These are phyloP conservation scores for Grallaria varia DNA, from an alignment of 2,113 vertebrate genomes.

Conservation along the genomic window DNA sequence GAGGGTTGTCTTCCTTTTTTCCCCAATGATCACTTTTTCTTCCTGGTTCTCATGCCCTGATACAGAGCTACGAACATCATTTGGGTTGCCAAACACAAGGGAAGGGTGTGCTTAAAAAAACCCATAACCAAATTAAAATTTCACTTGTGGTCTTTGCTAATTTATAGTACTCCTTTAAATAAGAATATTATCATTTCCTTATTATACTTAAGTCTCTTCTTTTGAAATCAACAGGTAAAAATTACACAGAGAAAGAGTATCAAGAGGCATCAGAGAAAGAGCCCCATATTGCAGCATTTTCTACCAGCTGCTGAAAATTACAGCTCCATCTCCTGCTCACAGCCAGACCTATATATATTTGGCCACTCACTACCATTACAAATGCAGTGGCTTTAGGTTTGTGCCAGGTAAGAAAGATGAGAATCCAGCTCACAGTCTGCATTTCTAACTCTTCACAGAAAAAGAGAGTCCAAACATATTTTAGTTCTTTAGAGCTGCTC, in stretches of 20 bases:
- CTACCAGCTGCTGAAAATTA: neutral
- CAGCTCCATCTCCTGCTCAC: slow-evolving; percentile 22
- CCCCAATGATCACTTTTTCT: neutral
- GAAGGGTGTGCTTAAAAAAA: neutral
- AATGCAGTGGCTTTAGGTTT: neutral
- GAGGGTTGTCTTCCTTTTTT: neutral
- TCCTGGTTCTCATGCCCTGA: neutral
- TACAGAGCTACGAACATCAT: neutral
- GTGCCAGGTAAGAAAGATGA: slow-evolving; percentile 42
- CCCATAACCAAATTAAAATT: neutral
- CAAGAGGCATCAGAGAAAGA: neutral
- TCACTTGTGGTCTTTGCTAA: neutral
- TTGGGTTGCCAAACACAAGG: neutral
- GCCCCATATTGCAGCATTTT: neutral
- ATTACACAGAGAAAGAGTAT: neutral
- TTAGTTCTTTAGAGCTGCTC: slow-evolving; percentile 34
- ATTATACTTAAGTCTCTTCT: neutral
- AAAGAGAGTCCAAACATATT: neutral
- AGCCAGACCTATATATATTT: neutral
- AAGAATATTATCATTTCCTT: neutral
- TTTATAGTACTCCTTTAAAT: neutral
- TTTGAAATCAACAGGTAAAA: slow-evolving; percentile 6
- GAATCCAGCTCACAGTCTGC: neutral
- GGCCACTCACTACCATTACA: slow-evolving; percentile 1
- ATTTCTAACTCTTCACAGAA: slow-evolving; percentile 42